These are phyloP conservation scores for Anarrhichthys ocellatus DNA, from an alignment of 2,113 vertebrate genomes.

Conservation along the genomic window DNA sequence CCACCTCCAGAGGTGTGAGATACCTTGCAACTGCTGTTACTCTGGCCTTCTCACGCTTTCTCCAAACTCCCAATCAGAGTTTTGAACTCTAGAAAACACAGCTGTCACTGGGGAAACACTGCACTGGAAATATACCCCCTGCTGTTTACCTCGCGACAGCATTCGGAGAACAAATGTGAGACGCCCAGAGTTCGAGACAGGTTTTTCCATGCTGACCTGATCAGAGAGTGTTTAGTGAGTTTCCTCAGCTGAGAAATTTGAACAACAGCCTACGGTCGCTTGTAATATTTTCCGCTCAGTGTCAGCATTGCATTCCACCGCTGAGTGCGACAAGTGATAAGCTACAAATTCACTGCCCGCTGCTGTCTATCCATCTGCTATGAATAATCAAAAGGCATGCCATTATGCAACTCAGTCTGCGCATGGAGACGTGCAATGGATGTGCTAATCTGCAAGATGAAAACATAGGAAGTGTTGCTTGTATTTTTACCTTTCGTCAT, in stretches of 20 bases:
- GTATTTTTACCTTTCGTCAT: conserved; percentile 1
- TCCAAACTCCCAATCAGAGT: conserved; percentile 35
- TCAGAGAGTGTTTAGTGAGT: conserved; percentile 65
- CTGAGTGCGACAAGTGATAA: conserved; percentile 73
- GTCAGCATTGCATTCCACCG: conserved; percentile 63
- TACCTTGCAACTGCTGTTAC: conserved; percentile 39
- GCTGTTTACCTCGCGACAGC: conserved; percentile 57
- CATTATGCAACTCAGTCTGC: conserved; percentile 26
- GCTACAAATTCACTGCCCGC: conserved; percentile 79
- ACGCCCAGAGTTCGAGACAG: conserved; percentile 26
- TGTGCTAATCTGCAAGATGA: conserved; percentile 24
- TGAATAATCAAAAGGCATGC: conserved; percentile 65
- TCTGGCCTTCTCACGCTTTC: conserved; percentile 17
- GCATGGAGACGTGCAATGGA: conserved; percentile 33
- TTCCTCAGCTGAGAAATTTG: conserved; percentile 65
- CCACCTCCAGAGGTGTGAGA: conserved; percentile 67
- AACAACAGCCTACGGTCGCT: conserved; percentile 57
- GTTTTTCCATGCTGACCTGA: conserved; percentile 65
- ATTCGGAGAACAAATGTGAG: conserved; percentile 42
- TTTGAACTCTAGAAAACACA: conserved; percentile 40
- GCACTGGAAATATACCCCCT: conserved; percentile 51
- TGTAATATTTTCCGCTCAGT: conserved; percentile 78
- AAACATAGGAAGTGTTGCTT: conserved; percentile 25
- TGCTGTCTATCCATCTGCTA: conserved; percentile 65
- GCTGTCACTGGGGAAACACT: conserved; percentile 59